Percentiles rank a stretch among this genome's conserved stretches.
These are phyloP conservation scores for Zaprionus taronus DNA, from an alignment of 1,140 invertebrate species.

Conservation along the genomic window DNA sequence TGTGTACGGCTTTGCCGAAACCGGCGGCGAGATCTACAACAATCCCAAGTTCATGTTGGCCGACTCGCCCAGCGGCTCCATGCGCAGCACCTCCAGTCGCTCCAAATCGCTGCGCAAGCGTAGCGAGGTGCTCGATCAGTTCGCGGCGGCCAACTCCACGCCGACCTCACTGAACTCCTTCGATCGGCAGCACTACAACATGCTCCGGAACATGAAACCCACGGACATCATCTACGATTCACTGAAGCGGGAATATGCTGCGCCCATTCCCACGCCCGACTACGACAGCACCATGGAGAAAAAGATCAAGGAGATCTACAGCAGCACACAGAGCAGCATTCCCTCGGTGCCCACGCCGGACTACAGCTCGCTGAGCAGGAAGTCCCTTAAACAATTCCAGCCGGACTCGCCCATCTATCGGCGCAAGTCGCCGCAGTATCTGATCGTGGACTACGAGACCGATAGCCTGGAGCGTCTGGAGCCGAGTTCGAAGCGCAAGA, in stretches of 20 bases:
- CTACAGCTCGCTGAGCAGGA: conserved; percentile 80
- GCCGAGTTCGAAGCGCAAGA: conserved; percentile 84
- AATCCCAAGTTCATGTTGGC: conserved; percentile 82
- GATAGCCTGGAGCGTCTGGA: conserved; percentile 91
- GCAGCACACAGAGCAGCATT: conserved; percentile 79
- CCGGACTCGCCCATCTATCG: conserved; percentile 83
- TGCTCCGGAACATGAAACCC: conserved; percentile 84
- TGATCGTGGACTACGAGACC: conserved; percentile 89
- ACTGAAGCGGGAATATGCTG: conserved; percentile 84
- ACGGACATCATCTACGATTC: conserved; percentile 88
- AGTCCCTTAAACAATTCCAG: conserved; percentile 78
- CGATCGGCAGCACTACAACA: conserved; percentile 79
- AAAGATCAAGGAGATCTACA: conserved; percentile 83
- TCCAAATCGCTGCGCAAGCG: conserved; percentile 63
- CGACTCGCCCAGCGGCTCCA: conserved; percentile 70
- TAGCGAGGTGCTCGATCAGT: conserved; percentile 75
- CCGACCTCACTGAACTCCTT: conserved; percentile 67
- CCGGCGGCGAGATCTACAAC: conserved; percentile 82
- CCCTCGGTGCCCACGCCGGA: conserved; percentile 84
- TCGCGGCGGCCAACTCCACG: conserved; percentile 74
- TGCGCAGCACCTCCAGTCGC: conserved; percentile 69
- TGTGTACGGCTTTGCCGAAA: conserved; percentile 80
- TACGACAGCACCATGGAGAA: conserved; percentile 84
- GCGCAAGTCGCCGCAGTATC: conserved; percentile 79
- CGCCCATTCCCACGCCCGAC: conserved; percentile 80